A percentile compares a stretch with the other conserved stretches of the same genome.
These are phyloP conservation scores for Drosophila sturtevanti DNA, from an alignment of 1,140 invertebrate genomes.

Conservation along the genomic window DNA sequence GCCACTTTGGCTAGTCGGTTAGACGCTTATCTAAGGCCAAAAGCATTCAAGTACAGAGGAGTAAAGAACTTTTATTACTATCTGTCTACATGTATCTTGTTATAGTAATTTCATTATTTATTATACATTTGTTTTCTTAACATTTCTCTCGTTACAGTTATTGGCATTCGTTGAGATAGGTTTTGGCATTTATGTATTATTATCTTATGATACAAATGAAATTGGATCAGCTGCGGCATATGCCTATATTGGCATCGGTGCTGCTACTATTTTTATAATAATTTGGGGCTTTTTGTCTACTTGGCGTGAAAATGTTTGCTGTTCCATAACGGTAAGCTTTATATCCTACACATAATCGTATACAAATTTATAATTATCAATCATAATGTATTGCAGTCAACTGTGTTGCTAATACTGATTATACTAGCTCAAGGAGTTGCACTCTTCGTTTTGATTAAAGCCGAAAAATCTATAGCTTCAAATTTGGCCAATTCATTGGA, in stretches of 20 bases:
- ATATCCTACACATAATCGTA: neutral
- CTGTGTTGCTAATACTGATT: conserved; percentile 51
- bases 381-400: conserved; percentile 53
- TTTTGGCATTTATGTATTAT: conserved; percentile 66
- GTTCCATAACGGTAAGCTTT: conserved; percentile 68
- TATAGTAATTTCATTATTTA: neutral
- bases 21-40: conserved; percentile 52
- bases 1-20: conserved; percentile 59
- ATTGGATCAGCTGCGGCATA: conserved; percentile 35
- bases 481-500: conserved; percentile 65
- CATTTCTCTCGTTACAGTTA: conserved; percentile 39
- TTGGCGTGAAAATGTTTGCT: conserved; percentile 71
- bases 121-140: neutral
- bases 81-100: neutral
- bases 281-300: conserved; percentile 73
- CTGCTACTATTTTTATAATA: conserved; percentile 48
- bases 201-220: conserved; percentile 59
- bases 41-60: conserved; percentile 9
- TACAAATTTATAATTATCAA: neutral
- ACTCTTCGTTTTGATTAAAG: conserved; percentile 36
- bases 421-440: conserved; percentile 56
- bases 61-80: neutral
- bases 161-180: conserved; percentile 68
- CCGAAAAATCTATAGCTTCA: conserved; percentile 29
- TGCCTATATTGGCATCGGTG: conserved; percentile 55